These are phyloP conservation scores for Centropyge bicolor DNA, from an alignment of 2,797 vertebrate species.

Conservation along the genomic window DNA sequence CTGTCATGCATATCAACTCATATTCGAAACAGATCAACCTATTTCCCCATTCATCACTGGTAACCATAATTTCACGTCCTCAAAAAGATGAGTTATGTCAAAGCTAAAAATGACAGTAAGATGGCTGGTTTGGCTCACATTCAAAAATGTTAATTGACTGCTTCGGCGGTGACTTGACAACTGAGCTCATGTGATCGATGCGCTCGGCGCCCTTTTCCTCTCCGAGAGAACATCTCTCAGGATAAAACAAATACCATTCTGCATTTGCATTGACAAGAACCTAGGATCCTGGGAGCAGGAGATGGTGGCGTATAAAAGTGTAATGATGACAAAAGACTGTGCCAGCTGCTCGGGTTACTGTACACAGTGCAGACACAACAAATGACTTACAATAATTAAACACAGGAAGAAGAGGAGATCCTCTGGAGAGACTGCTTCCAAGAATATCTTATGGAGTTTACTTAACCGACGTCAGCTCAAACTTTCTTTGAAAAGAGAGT, in stretches of 20 bases:
- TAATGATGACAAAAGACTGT: conserved; percentile 84
- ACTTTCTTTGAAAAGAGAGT: conserved; percentile 64
- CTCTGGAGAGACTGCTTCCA: conserved; percentile 67
- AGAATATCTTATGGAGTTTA: conserved; percentile 65
- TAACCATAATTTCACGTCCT: conserved; percentile 71
- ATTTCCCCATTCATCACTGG: conserved; percentile 73
- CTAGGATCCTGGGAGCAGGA: conserved; percentile 62
- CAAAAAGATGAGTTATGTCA: conserved; percentile 74
- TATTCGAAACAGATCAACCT: conserved; percentile 61
- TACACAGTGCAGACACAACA: conserved; percentile 77
- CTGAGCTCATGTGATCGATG: conserved; percentile 80
- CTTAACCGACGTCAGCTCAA: conserved; percentile 61
- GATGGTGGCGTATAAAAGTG: conserved; percentile 72
- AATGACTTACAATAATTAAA: conserved; percentile 81
- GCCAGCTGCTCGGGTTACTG: conserved; percentile 80
- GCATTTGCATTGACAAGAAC: conserved; percentile 69
- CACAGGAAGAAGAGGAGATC: conserved; percentile 71
- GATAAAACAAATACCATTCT: conserved; percentile 76
- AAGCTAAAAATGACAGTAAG: conserved; percentile 74
- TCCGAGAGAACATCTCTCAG: conserved; percentile 72
- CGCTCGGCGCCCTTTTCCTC: conserved; percentile 68
- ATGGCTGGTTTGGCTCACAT: conserved; percentile 74
- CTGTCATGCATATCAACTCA: conserved; percentile 49
- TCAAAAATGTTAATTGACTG: conserved; percentile 83
- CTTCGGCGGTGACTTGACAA: conserved; percentile 75